Percentiles rank a stretch among this genome's conserved stretches.
phyloP scores from a whole-genome alignment of 2,888 invertebrate species.

The Fragum fragum region DNA sequence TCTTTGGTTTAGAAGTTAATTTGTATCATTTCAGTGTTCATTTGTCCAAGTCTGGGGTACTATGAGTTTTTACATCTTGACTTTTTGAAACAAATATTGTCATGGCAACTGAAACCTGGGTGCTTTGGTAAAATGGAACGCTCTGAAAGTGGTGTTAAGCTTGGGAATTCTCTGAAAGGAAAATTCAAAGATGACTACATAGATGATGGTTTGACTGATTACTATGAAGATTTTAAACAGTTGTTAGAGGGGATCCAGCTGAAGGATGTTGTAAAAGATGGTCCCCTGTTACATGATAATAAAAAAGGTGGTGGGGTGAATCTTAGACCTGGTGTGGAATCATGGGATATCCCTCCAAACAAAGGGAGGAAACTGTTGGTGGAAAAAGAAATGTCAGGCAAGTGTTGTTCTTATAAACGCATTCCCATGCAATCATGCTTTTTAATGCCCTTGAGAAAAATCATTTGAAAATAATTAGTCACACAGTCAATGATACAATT shows the following conservation, averaged over 20 bases:
- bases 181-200: neutral
- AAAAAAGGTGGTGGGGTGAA: neutral
- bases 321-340: neutral
- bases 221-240: slow-evolving; percentile 18
- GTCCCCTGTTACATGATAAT: slow-evolving; percentile 2
- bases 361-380: slow-evolving; percentile 73
- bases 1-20: neutral
- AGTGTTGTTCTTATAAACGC: too few species aligned
- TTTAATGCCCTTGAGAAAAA: too few species aligned
- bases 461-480: too few species aligned
- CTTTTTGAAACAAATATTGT: slow-evolving; percentile 81
- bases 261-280: slow-evolving; percentile 22
- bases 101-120: slow-evolving; percentile 83
- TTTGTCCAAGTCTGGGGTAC: slow-evolving; percentile 85
- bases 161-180: slow-evolving; percentile 8
- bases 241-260: slow-evolving; percentile 11
- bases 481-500: too few species aligned
- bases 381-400: slow-evolving; percentile 78
- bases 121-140: slow-evolving; percentile 80
- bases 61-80: slow-evolving; percentile 83
- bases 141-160: neutral
- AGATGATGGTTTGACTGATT: neutral
- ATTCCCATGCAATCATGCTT: too few species aligned
- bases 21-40: slow-evolving; percentile 80
- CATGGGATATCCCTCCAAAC: slow-evolving; percentile 40